Evolutionary conservation across 1,140 invertebrate species (phyloP), one percentile per base, ranked within the genome.

Genomic region (Panagrolaimus sp.): DNA sequence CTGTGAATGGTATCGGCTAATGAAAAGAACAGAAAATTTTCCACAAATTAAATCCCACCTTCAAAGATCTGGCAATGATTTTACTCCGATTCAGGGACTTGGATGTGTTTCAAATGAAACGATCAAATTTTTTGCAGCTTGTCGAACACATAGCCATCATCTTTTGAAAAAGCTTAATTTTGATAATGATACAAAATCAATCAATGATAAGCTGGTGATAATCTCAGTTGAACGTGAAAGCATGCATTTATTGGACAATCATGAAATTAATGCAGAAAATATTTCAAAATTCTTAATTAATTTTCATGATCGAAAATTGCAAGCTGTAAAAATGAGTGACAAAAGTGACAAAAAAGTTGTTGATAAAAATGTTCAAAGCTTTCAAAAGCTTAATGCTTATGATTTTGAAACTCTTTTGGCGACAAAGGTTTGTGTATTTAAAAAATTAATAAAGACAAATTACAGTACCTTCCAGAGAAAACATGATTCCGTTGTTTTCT

Each of bases 401-500:
- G 31, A 38, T 38, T 38, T 38, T 38, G 31, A 38, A 4, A 7
- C 31, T 4, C 31, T 38, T 38, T 38, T 38, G 31, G 31, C 31
- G 7, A 38, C 31, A 38, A 38, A 38, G 31, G 31, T 38, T 38
- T 38, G 31, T 38, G 2, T 38, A 4, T 38, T 2, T 38, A 7
- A 7, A 4, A 38, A n/a, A n/a, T n/a, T n/a, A n/a, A n/a, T 38
- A 7, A 4, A 4, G 31, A 4, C 2, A 38, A 38, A 7, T 38
- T 38, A 38, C 31, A 38, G 31, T 38, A 38, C 2, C 7, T 25
- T 16, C 20, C 9, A 57, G 27, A 13, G 27, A 27, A n/a, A 20
- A 4, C 27, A 57, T 20, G 51, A 57, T 57, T 57, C 51, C 0
- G 51, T 57, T 13, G 51, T 57, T n/a, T 57, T 57, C n/a, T 57